Conservation (phyloP, 1,140 invertebrate species). For the Drosophila suzukii region DNA sequence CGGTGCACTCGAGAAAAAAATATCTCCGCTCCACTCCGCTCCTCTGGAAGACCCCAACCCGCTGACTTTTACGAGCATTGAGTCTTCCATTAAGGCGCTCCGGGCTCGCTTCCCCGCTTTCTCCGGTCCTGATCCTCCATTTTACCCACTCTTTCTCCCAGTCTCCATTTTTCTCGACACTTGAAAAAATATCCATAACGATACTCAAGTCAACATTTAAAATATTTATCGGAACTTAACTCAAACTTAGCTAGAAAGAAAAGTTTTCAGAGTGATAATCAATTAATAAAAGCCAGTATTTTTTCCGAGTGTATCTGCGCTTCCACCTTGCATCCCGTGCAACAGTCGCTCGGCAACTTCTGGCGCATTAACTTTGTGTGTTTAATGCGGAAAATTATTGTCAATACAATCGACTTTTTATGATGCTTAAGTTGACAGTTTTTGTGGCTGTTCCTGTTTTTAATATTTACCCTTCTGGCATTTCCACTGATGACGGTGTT, state of each 20-base stretch:
- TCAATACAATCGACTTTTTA: slow-evolving; percentile 78
- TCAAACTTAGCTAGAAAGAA: too few species aligned
- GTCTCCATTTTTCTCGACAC: slow-evolving; percentile 5
- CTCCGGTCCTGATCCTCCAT: slow-evolving; percentile 20
- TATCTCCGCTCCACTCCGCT: not conserved
- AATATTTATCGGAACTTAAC: not conserved
- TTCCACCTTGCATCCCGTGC: slow-evolving; percentile 37
- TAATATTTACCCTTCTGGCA: slow-evolving; percentile 23
- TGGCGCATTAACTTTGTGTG: slow-evolving; percentile 72
- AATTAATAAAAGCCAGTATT: not conserved
- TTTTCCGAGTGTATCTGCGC: slow-evolving; percentile 9
- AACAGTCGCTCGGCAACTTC: slow-evolving; percentile 38
- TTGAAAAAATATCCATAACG: not conserved
- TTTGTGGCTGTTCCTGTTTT: slow-evolving; percentile 39
- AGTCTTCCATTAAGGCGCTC: slow-evolving; percentile 74
- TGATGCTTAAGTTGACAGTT: slow-evolving; percentile 73
- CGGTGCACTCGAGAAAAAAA: slow-evolving; percentile 55
- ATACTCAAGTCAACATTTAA: not conserved
- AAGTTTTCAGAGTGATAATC: not conserved
- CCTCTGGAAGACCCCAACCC: slow-evolving; percentile 26
- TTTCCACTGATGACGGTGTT: slow-evolving; percentile 8
- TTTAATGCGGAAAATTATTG: slow-evolving; percentile 71
- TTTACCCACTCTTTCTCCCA: slow-evolving; percentile 1
- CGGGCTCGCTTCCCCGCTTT: slow-evolving; percentile 15
- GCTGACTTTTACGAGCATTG: slow-evolving; percentile 70